phyloP scores from a whole-genome alignment of 2,797 vertebrate species.

The Siniperca obscura region DNA sequence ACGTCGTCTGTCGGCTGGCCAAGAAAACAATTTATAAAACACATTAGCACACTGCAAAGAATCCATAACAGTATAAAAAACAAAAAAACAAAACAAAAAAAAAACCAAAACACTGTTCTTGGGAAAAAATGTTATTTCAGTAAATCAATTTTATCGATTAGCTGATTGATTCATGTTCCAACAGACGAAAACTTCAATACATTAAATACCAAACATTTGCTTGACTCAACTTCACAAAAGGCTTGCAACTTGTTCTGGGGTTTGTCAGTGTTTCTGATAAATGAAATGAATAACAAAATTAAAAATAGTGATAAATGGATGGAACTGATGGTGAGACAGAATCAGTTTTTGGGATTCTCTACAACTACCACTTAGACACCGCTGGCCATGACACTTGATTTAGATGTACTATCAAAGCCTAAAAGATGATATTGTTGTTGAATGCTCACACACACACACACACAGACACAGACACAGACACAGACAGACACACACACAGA shows the following conservation, averaged over 20 bases:
- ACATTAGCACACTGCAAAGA: background rate
- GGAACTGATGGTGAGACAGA: background rate
- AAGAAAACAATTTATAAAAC: background rate
- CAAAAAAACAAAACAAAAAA: background rate
- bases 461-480: too few species aligned
- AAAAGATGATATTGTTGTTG: background rate
- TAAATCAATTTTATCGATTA: background rate
- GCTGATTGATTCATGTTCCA: background rate
- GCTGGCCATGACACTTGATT: background rate
- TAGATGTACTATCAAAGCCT: background rate
- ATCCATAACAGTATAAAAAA: too few species aligned
- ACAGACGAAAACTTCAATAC: background rate
- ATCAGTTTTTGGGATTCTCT: background rate
- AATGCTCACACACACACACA: background rate
- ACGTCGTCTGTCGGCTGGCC: slow-evolving; percentile 93
- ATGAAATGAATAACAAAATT: background rate
- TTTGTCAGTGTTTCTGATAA: background rate
- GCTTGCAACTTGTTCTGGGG: background rate
- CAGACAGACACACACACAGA: background rate
- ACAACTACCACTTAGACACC: background rate
- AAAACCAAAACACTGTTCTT: too few species aligned
- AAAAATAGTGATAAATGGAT: background rate
- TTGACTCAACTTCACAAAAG: background rate
- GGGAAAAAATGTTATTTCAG: background rate
- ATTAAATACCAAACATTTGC: background rate